Evolutionary conservation across 2,888 invertebrate genomes (phyloP), one percentile per base, ranked within the genome.

Genomic region (Parnassius mnemosyne): DNA sequence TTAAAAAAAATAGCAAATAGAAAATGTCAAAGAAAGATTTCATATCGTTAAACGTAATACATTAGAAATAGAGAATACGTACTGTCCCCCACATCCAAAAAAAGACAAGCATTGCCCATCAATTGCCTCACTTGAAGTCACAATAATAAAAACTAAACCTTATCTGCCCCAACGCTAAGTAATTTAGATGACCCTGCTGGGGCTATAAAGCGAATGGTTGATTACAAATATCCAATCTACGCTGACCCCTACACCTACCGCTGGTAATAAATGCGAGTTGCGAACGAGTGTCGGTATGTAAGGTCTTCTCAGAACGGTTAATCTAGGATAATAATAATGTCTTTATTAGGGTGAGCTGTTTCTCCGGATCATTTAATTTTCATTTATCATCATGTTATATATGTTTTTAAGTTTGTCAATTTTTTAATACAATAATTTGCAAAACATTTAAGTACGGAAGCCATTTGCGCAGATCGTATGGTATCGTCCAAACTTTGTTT

Each of bases 81-180:
- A 54, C 43, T 55, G 59, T 61, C 54, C 65, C 65, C 63, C 56
- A 64, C 59, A 65, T 63, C 67, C 58, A 47, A 65, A 58, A 16
- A 65, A 66, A 64, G 63, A 63, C 65, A 60, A 60, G 64, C 69
- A 68, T 68, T 69, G 71, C 64, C 69, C 72, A 73, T 69, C 78
- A 85, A 84, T 82, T 78, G 83, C 66, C 71, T 74, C 80, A 80
- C 76, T 81, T 76, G 76, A 79, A 77, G 72, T 77, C 72, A 83
- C 84, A 82, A 84, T 83, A 87, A 87, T 85, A 87, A 88, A 88
- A 89, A 87, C 86, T 79, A 75, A 77, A 78, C 78, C 75, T 85
- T 87, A 89, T 89, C 87, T 81, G 75, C 83, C 87, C 88, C 74
- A 65, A 66, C 72, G 72, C 78, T 84, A 83, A 86, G 85, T 87